Percentiles rank a stretch among this genome's conserved stretches.
phyloP scores from a whole-genome alignment of 2,797 vertebrate genomes.

The Tragelaphus oryx region DNA sequence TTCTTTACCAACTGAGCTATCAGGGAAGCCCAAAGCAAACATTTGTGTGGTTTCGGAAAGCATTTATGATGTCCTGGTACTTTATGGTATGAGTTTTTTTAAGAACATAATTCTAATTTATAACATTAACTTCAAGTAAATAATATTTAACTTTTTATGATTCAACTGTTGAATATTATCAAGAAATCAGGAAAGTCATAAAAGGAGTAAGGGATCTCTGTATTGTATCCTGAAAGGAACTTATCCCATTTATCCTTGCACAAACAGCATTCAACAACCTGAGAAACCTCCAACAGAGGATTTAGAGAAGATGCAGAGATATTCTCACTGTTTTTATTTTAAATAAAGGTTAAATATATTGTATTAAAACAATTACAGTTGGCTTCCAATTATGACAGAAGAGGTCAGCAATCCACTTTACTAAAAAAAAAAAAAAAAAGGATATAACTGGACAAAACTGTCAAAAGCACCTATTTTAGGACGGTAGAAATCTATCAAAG shows the following conservation, averaged over 20 bases:
- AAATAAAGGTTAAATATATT: slow-evolving; percentile 13
- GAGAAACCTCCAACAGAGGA: not conserved
- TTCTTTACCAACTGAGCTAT: not conserved
- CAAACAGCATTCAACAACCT: not conserved
- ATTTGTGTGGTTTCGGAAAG: not conserved
- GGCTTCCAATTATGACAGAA: not conserved
- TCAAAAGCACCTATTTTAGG: not conserved
- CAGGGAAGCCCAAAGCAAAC: not conserved
- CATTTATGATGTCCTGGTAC: not conserved
- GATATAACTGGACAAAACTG: not conserved
- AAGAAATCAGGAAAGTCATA: not conserved
- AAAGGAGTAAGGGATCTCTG: not conserved
- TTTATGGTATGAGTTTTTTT: not conserved
- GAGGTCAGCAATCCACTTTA: not conserved
- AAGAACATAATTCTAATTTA: not conserved
- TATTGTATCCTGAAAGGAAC: not conserved
- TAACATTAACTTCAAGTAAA: not conserved
- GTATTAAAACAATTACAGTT: not conserved
- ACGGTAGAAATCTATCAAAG: not conserved
- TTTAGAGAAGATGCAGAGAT: not conserved
- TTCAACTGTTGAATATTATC: not conserved
- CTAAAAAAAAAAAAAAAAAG: not conserved
- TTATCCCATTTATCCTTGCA: not conserved
- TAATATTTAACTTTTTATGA: not conserved
- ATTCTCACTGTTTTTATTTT: not conserved